Conservation (phyloP, 1,140 invertebrate genomes). For the Saxidomus purpurata region DNA sequence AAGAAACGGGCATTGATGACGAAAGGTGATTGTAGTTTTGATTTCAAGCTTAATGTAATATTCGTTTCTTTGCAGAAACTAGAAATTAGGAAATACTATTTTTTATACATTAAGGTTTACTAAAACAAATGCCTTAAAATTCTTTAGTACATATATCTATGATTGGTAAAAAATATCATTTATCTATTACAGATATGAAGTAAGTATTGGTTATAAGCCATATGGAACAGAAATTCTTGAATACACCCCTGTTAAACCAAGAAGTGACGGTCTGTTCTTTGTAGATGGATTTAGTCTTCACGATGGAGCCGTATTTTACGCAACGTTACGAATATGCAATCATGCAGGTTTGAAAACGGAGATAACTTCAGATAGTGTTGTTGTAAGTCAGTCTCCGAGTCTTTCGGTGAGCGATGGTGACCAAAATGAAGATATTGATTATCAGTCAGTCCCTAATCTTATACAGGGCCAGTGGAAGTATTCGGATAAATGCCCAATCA, state of each 20-base stretch:
- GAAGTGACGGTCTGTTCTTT: neutral
- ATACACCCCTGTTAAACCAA: neutral
- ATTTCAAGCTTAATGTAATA: too few relatives aligned
- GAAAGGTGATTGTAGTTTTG: too few relatives aligned
- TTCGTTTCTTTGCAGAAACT: too few relatives aligned
- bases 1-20: slow-evolving; percentile 35
- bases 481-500: slow-evolving; percentile 48
- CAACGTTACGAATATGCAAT: slow-evolving; percentile 27
- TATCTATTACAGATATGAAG: slow-evolving; percentile 42
- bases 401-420: slow-evolving; percentile 7
- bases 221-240: neutral
- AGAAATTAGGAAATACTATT: too few relatives aligned
- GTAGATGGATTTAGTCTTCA: neutral
- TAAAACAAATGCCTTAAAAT: too few relatives aligned
- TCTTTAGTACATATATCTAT: too few relatives aligned
- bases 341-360: slow-evolving; percentile 34
- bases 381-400: slow-evolving; percentile 28
- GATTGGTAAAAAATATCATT: too few relatives aligned
- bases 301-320: slow-evolving; percentile 4
- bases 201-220: neutral
- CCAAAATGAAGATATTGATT: slow-evolving; percentile 38
- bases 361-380: slow-evolving; percentile 32
- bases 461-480: slow-evolving; percentile 51
- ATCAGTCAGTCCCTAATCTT: slow-evolving; percentile 9
- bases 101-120: too few relatives aligned